phyloP scores from a whole-genome alignment of 2,888 invertebrate species.

The Sarcophaga rosellei region DNA sequence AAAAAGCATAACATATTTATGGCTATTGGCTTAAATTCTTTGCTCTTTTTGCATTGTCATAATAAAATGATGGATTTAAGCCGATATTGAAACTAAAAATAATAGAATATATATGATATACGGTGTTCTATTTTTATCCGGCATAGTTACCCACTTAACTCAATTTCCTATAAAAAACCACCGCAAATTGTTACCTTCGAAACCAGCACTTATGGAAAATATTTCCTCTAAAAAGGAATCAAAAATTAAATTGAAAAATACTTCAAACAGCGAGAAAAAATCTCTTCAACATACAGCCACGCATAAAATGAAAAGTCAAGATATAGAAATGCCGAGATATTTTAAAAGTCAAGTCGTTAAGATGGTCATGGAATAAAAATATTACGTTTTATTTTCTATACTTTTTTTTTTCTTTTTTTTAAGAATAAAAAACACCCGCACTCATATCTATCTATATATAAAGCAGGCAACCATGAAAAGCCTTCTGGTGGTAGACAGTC shows the following conservation, averaged over 20 bases:
- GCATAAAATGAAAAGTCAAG: background rate
- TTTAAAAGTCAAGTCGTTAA: constrained; percentile 10
- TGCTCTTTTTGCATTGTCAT: too few species aligned
- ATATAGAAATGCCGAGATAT: background rate
- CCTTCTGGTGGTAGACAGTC: constrained; percentile 31
- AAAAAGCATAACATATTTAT: too few species aligned
- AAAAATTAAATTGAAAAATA: background rate
- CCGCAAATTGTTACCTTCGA: too few species aligned
- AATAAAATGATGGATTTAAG: too few species aligned
- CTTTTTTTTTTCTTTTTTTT: too few species aligned
- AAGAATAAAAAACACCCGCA: background rate
- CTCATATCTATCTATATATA: background rate
- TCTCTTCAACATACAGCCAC: background rate
- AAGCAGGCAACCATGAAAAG: background rate
- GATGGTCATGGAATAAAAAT: constrained; percentile 8
- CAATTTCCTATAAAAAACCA: too few species aligned
- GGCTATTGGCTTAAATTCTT: too few species aligned
- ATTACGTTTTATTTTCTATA: too few species aligned
- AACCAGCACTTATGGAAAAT: background rate
- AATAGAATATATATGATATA: too few species aligned
- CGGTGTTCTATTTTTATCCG: too few species aligned
- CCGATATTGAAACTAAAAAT: too few species aligned
- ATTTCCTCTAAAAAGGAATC: background rate
- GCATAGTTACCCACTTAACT: too few species aligned
- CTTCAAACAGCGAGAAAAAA: background rate